Percentiles rank a stretch among this genome's conserved stretches.
These are phyloP conservation scores for Zosterops borbonicus DNA, from an alignment of 2,113 vertebrate species.

Conservation along the genomic window DNA sequence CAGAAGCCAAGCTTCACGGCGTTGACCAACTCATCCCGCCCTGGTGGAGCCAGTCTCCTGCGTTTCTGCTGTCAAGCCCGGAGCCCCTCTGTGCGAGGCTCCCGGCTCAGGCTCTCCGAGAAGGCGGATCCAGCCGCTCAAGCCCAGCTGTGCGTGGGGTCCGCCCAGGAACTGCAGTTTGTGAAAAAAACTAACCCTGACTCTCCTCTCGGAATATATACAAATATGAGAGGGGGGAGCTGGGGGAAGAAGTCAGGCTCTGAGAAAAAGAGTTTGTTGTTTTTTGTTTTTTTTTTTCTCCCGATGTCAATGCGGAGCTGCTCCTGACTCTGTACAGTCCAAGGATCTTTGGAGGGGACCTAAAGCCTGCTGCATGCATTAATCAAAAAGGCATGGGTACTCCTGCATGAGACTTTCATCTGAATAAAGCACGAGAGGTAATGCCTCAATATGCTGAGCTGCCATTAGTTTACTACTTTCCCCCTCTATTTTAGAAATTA, in stretches of 20 bases:
- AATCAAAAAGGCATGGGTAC: slow-evolving; percentile 10
- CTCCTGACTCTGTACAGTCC: neutral
- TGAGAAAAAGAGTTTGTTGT: neutral
- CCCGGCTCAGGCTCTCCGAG: slow-evolving; percentile 36
- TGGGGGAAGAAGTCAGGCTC: neutral
- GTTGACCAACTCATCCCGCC: slow-evolving; percentile 10
- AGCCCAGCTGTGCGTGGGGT: slow-evolving; percentile 85
- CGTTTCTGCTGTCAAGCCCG: slow-evolving; percentile 18
- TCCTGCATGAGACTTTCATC: neutral
- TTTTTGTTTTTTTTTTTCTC: neutral
- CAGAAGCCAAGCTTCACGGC: slow-evolving; percentile 33
- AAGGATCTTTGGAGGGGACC: neutral
- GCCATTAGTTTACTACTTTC: neutral
- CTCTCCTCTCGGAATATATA: slow-evolving; percentile 50
- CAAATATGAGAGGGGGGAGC: slow-evolving; percentile 55
- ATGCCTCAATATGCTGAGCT: neutral
- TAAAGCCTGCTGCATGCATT: neutral
- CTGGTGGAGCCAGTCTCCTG: neutral
- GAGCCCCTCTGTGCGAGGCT: slow-evolving; percentile 47
- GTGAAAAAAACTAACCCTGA: slow-evolving; percentile 57
- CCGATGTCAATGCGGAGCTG: neutral
- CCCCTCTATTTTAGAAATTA: neutral
- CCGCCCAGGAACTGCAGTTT: slow-evolving; percentile 78
- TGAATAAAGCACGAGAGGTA: neutral
- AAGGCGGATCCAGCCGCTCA: slow-evolving; percentile 82